Evolutionary conservation across 2,113 vertebrate species (phyloP).

Genomic region (Perca fluviatilis): DNA sequence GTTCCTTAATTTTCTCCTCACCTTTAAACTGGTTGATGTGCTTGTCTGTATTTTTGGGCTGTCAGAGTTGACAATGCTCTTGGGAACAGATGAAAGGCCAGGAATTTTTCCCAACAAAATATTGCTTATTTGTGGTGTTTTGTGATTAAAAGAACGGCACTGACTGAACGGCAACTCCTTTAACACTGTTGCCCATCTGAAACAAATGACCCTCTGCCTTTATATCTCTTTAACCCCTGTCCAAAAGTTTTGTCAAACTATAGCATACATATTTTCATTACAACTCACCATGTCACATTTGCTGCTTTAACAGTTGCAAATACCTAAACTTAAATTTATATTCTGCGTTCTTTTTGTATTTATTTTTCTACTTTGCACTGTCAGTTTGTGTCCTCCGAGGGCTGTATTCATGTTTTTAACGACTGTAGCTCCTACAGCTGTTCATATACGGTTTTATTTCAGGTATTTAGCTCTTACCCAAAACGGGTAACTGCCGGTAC

Average conservation of each 20-base stretch:
- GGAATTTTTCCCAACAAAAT: neutral
- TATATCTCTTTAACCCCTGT: neutral
- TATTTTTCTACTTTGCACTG: constrained; percentile 72
- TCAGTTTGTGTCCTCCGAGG: constrained; percentile 33
- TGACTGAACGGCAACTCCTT: neutral
- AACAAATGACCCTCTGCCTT: constrained; percentile 7
- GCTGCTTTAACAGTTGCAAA: constrained; percentile 26
- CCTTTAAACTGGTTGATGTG: constrained; percentile 12
- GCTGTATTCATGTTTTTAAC: constrained; percentile 50
- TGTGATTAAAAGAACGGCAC: constrained; percentile 16
- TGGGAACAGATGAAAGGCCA: neutral
- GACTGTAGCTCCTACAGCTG: constrained; percentile 29
- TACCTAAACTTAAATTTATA: constrained; percentile 41
- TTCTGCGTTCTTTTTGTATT: constrained; percentile 61
- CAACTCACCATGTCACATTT: constrained; percentile 7
- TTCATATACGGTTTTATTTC: constrained; percentile 31
- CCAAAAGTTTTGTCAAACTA: neutral
- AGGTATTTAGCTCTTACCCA: constrained; percentile 14
- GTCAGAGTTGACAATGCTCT: neutral
- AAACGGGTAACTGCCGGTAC: neutral
- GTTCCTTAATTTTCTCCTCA: neutral
- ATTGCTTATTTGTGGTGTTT: constrained; percentile 22
- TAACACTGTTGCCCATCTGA: neutral
- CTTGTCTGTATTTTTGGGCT: constrained; percentile 17
- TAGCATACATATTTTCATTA: neutral